Evolutionary conservation across 2,797 vertebrate species (phyloP), one percentile per base, ranked within the genome.

Genomic region (Pogoniulus pusillus): DNA sequence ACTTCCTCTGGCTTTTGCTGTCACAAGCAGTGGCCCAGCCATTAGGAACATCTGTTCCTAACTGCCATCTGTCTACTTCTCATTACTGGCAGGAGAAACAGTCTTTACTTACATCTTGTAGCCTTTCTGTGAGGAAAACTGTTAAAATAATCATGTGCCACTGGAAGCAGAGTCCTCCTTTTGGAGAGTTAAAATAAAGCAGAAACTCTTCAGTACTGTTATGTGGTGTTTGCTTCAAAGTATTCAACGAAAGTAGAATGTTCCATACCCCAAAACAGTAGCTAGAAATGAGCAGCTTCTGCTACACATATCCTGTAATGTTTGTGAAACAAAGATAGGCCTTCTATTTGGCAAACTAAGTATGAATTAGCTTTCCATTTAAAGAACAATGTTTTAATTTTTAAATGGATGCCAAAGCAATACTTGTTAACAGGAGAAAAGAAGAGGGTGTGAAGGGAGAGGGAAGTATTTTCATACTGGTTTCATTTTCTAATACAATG

Each of bases 401-500:
- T 82, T n/a, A 74, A 62, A 63, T 79, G n/a, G 43, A 66, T 84
- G 53, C 37, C 51, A 74, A 72, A 58, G 51, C 70, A 60, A 65
- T 72, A 19, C 47, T 76, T 88, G 30, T 69, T 95, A 94, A 82
- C 34, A 72, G 66, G 75, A 94, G 93, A 89, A 93, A 96, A 95
- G 19, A 43, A 90, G 90, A 93, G 91, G 80, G 90, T 89, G 87
- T 93, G 89, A 92, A 94, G 72, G 84, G 54, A 75, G 78, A 41
- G 57, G 79, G 70, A 95, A 93, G 53, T 91, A 90, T 95, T 96
- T 86, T 93, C 57, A 84, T 87, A 49, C 71, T 94, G 85, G 95
- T 97, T 97, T 95, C 73, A 92, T 94, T 95, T 96, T 96, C 93
- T 94, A 89, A 96, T 94, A 84, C 86, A 95, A 94, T 96, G 51